Base-by-base conservation (phyloP, 2,888 invertebrate species). In the Tupiocoris notatus region DNA sequence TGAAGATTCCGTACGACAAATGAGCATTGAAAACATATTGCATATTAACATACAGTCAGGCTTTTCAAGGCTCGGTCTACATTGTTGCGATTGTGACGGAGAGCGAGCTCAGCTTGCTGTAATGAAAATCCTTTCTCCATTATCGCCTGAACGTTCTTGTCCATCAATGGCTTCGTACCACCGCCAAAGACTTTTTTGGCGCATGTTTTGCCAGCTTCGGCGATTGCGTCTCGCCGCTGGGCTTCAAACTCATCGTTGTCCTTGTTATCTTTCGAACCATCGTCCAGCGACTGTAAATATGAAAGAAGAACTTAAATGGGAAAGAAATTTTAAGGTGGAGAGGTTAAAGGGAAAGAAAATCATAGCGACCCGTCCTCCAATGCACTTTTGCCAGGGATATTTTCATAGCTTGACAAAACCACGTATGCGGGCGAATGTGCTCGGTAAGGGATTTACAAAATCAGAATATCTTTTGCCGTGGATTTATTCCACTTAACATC, bases 171-270 rank as follows among this genome's bases (percentile, higher is more conserved):
- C 81, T 88, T 89, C 65, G 88, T 88, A 0, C 89, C 89, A 23
- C 89, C 89, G 20, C 89, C 89, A 83, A 89, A 89, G 0, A 88
- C 84, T 87, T 87, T 80, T 67, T 80, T 81, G 1, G 81, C 81
- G 56, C 86, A 86, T 77, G 87, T 87, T 81, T 91, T 90, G 63
- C 92, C 89, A 54, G 94, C 95, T 83, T 94, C 94, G 16, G 94
- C 94, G 81, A 96, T 95, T 0, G 94, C 94, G 79, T 93, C 95
- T 83, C 92, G 92, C 77, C 96, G 87, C 83, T 94, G 94, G n/a
- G 91, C 89, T 82, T 95, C 94, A 86, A 96, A 96, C 83, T 94
- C 95, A 0, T 89, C 89, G 84, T 93, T 91, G 79, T 92, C 92
- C 81, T 89, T 89, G 77, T 86, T 86, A 75, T 91, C 89, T 82